phyloP scores from a whole-genome alignment of 2,888 invertebrate genomes.

The Platerodrilus igneus region DNA sequence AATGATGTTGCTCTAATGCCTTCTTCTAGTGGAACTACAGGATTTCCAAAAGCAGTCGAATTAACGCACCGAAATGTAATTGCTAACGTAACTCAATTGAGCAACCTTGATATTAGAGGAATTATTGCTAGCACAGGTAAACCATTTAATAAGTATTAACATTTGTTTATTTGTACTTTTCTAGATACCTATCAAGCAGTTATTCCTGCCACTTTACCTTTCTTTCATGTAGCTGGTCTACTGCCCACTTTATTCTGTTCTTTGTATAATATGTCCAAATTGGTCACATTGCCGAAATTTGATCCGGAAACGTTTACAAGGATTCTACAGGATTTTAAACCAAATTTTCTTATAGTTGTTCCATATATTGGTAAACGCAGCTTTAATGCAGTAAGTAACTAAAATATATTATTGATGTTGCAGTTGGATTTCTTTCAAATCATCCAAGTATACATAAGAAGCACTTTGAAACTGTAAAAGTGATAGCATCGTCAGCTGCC shows the following conservation, averaged over 20 bases:
- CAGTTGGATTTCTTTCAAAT: constrained; percentile 62
- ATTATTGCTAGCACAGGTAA: constrained; percentile 4
- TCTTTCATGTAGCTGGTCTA: constrained; percentile 79
- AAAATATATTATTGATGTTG: constrained; percentile 37
- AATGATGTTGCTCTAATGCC: constrained; percentile 68
- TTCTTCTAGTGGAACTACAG: constrained; percentile 84
- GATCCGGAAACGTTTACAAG: constrained; percentile 64
- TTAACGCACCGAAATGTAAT: constrained; percentile 58
- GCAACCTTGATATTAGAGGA: not conserved
- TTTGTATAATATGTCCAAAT: constrained; percentile 40
- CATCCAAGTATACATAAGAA: constrained; percentile 45
- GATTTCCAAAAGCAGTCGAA: constrained; percentile 71
- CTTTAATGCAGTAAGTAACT: not conserved
- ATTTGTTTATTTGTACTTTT: constrained; percentile 24
- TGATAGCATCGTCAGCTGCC: constrained; percentile 51
- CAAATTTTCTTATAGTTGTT: constrained; percentile 63
- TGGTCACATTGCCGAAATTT: constrained; percentile 70
- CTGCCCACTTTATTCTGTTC: constrained; percentile 30
- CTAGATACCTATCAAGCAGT: constrained; percentile 57
- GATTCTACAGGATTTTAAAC: constrained; percentile 59
- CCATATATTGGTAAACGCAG: constrained; percentile 67
- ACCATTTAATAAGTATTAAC: not conserved
- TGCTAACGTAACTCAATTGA: constrained; percentile 42
- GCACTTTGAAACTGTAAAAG: constrained; percentile 46
- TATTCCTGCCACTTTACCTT: constrained; percentile 66